Conservation (phyloP, 92 coral and sea anemone species). For the Epizoanthus fatuus region DNA sequence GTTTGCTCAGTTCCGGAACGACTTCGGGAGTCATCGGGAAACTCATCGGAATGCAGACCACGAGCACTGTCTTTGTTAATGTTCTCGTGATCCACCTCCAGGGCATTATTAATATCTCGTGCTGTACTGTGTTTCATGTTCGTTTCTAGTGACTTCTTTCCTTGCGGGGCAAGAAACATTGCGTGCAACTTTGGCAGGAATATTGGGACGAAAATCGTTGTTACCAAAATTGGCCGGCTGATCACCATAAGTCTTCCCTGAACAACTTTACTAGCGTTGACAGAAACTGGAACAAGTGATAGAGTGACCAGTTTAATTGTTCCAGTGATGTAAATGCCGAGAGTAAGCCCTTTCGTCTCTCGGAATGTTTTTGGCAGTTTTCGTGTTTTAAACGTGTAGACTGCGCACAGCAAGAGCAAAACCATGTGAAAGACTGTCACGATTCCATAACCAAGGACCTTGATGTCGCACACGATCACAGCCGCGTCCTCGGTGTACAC, state of each 20-base stretch:
- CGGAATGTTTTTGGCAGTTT: constrained; percentile 56
- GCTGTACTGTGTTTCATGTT: too few species aligned
- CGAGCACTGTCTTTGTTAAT: too few species aligned
- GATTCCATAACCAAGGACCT: constrained; percentile 14
- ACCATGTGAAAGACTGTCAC: constrained; percentile 17
- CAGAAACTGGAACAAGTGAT: neutral
- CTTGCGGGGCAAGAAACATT: neutral
- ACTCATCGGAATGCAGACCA: too few species aligned
- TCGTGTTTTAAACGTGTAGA: constrained; percentile 62
- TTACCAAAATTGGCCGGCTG: constrained; percentile 39
- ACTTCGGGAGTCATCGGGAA: too few species aligned
- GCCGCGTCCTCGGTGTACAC: constrained; percentile 51
- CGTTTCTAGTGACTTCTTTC: too few species aligned
- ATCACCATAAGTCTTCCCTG: constrained; percentile 31
- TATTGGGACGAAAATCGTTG: constrained; percentile 35
- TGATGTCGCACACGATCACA: constrained; percentile 28
- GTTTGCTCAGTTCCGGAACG: too few species aligned
- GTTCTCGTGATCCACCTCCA: too few species aligned
- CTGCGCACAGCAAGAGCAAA: constrained; percentile 39
- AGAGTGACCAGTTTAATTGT: constrained; percentile 44
- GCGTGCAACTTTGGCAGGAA: constrained; percentile 39
- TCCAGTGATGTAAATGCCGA: constrained; percentile 42
- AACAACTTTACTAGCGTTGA: neutral
- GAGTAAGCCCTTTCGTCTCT: constrained; percentile 50
- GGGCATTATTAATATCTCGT: too few species aligned